Evolutionary conservation across 2,113 vertebrate genomes (phyloP).

Genomic region (Mormyrus iriodes): DNA sequence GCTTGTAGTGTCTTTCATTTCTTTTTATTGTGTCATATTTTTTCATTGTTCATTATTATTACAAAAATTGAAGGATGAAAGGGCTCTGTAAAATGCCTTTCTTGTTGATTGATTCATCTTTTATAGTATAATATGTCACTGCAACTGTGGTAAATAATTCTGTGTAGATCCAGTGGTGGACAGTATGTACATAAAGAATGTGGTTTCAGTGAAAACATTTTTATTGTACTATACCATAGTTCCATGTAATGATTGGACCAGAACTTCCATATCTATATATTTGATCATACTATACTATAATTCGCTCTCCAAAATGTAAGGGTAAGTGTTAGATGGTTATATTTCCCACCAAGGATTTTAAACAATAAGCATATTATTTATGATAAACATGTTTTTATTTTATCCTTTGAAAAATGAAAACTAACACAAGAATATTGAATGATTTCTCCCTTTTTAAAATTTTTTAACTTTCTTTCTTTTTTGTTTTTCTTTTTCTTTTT

Average conservation of each 20-base stretch:
- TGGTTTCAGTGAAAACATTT: not conserved
- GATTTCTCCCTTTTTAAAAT: not conserved
- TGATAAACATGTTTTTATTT: not conserved
- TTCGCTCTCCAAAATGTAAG: not conserved
- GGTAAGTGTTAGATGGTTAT: not conserved
- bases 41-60: not conserved
- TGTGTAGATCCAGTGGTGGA: not conserved
- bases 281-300: not conserved
- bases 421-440: not conserved
- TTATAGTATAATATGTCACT: not conserved
- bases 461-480: not conserved
- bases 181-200: not conserved
- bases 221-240: not conserved
- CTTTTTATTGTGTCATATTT: not conserved
- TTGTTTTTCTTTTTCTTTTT: slow-evolving; percentile 38
- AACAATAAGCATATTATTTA: not conserved
- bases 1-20: not conserved
- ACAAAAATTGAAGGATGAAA: not conserved
- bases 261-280: not conserved
- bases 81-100: not conserved
- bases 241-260: not conserved
- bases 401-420: not conserved
- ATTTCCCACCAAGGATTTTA: not conserved
- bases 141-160: not conserved
- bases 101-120: not conserved